Evolutionary conservation across 1,140 invertebrate species (phyloP).

Genomic region (Chrysopa pallens): DNA sequence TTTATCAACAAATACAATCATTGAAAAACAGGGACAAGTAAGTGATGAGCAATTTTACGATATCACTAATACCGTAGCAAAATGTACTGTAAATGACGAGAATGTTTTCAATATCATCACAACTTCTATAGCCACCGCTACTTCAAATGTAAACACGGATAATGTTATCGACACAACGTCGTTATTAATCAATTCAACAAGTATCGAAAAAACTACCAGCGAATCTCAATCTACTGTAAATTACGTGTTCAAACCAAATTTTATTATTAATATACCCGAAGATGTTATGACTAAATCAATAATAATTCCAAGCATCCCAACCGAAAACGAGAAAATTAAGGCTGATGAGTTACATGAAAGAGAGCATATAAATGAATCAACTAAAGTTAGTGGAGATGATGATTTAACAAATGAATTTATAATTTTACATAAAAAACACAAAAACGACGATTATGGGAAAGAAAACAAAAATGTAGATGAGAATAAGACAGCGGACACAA

Average conservation of each 20-base stretch:
- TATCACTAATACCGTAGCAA: constrained; percentile 9
- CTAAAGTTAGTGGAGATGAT: too few species aligned
- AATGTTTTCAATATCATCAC: neutral
- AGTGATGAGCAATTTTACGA: constrained; percentile 4
- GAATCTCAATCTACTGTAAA: too few species aligned
- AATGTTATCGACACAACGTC: neutral
- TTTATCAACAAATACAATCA: constrained; percentile 22
- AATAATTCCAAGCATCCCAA: too few species aligned
- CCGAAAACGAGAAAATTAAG: too few species aligned
- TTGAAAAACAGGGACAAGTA: constrained; percentile 22
- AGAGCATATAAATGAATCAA: too few species aligned
- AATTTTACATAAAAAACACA: neutral
- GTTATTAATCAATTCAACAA: neutral
- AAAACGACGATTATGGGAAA: neutral
- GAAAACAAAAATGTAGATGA: constrained; percentile 4
- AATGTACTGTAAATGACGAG: constrained; percentile 2
- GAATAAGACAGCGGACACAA: constrained; percentile 7
- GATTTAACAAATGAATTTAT: too few species aligned
- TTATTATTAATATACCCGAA: too few species aligned
- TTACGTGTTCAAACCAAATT: too few species aligned
- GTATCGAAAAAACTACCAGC: too few species aligned
- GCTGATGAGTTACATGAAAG: too few species aligned
- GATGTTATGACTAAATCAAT: too few species aligned
- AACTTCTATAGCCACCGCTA: neutral
- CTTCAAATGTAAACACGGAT: constrained; percentile 2